Evolutionary conservation across 2,888 invertebrate genomes (phyloP).

Genomic region (Lycocerus yunnanus): DNA sequence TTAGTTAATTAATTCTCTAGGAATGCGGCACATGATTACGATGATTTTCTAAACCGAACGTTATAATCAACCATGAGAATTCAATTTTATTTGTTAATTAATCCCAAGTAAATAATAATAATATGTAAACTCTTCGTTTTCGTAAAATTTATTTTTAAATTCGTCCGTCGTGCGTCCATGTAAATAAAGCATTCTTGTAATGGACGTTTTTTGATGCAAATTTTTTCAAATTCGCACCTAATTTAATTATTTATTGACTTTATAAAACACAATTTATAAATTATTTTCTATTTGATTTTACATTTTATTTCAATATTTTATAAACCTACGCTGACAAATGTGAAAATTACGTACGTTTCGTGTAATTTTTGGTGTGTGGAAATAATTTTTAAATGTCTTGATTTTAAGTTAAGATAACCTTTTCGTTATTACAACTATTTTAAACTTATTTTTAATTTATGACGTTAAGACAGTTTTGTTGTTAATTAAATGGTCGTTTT

Average conservation of each 20-base stretch:
- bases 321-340: background rate
- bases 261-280: background rate
- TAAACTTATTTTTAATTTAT: background rate
- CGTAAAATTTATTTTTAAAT: background rate
- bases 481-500: background rate
- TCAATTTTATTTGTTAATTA: slow-evolving; percentile 30
- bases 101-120: slow-evolving; percentile 19
- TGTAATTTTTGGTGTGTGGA: background rate
- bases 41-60: slow-evolving; percentile 26
- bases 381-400: background rate
- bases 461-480: background rate
- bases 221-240: background rate
- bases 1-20: slow-evolving; percentile 31
- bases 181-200: background rate
- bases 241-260: background rate
- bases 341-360: background rate
- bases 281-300: background rate
- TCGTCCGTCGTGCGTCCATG: background rate
- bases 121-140: slow-evolving; percentile 18
- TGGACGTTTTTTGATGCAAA: background rate
- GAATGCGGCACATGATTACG: slow-evolving; percentile 31
- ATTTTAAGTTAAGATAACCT: background rate
- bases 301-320: background rate
- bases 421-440: background rate
- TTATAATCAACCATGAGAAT: slow-evolving; percentile 28